phyloP scores from a whole-genome alignment of 2,113 vertebrate species.

The Poecile atricapillus region DNA sequence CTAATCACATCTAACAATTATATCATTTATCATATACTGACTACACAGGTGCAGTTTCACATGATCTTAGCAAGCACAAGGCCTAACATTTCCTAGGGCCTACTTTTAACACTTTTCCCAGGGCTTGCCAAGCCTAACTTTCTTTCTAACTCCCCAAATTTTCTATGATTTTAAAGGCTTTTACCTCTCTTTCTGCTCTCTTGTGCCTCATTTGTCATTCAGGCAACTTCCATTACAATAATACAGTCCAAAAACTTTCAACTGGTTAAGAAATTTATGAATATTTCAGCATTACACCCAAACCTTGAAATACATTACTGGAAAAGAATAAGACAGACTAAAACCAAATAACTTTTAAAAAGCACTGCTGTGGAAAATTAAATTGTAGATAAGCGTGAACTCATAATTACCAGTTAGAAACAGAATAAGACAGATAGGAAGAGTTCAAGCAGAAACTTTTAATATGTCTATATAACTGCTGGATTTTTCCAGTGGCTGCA shows the following conservation, averaged over 20 bases:
- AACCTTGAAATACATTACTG: neutral
- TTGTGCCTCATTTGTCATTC: neutral
- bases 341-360: neutral
- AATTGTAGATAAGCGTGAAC: neutral
- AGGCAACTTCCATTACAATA: neutral
- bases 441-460: constrained; percentile 12
- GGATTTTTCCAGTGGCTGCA: constrained; percentile 15
- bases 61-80: too few species aligned
- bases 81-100: too few species aligned
- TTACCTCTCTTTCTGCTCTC: neutral
- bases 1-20: too few species aligned
- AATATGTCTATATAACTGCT: neutral
- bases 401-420: constrained; percentile 31
- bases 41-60: too few species aligned
- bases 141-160: too few species aligned
- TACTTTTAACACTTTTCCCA: too few species aligned
- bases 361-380: neutral
- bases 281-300: neutral
- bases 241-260: neutral
- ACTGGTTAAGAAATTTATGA: neutral
- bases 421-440: constrained; percentile 18
- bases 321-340: neutral
- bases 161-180: too few species aligned
- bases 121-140: too few species aligned
- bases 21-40: too few species aligned